Evolutionary conservation across 2,888 invertebrate species (phyloP), one percentile per base, ranked within the genome.

Genomic region (Stenolophus ochropezus): DNA sequence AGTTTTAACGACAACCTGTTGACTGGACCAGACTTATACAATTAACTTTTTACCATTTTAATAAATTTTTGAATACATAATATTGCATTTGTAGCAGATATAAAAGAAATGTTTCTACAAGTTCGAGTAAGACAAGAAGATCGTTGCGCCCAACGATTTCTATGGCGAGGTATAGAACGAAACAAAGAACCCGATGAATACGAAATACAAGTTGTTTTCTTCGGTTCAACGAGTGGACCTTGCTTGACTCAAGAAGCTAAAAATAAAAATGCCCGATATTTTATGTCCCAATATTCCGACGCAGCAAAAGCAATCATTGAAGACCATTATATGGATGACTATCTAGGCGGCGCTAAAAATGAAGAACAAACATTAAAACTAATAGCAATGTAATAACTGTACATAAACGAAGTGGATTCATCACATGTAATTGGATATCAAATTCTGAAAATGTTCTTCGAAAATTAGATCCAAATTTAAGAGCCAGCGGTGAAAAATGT

Each of bases 21-120:
- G 2, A 84, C 84, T 20, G 88, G 88, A 0, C 87, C 88, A 0
- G 87, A 88, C 49, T 73, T 87, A 1, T 82, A 87, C 2, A 83
- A 84, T 8, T 49, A 4, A 8, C n/a, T 49, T 49, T 5, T 49
- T 3, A 87, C 87, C 1, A 86, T 89, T 0, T 71, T 89, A 61
- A 84, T 87, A 82, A 86, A 87, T 0, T 89, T 89, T 82, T 81
- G 88, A 56, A 85, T 87, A 83, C 83, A 86, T 14, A 84, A 80
- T 25, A 82, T 88, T 3, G 88, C 86, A 1, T 84, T 89, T 80
- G 73, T 78, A 33, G 87, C 84, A 0, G 86, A 86, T 81, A 85
- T 87, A 2, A 84, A 79, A 49, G 83, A 49, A 49, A 49, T 49
- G 47, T 49, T 49, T 80, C 82, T 83, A n/a, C 27, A 79, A 47